These are phyloP conservation scores for Operophtera brumata DNA, from an alignment of 2,888 invertebrate species.

Conservation along the genomic window DNA sequence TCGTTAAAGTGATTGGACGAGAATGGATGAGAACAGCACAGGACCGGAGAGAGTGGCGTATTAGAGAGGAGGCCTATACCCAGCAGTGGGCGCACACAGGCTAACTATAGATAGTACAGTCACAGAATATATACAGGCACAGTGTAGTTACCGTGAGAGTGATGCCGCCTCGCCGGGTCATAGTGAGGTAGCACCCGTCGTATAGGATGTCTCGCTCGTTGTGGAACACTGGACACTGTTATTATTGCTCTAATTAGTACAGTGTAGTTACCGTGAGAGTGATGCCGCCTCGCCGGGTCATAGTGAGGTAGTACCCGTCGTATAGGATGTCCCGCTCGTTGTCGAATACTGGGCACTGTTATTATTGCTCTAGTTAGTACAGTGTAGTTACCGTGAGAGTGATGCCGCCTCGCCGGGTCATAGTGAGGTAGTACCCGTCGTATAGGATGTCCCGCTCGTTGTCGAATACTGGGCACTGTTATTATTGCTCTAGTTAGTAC, in stretches of 20 bases:
- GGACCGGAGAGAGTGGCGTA: too few species aligned
- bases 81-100: too few species aligned
- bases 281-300: constrained; percentile 88
- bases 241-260: too few species aligned
- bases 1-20: too few species aligned
- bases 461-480: constrained; percentile 93
- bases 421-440: constrained; percentile 88
- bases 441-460: constrained; percentile 88
- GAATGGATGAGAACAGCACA: too few species aligned
- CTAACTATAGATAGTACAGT: too few species aligned
- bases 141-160: constrained; percentile 83
- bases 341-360: constrained; percentile 93
- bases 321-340: constrained; percentile 88
- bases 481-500: too few species aligned
- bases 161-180: constrained; percentile 88
- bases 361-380: too few species aligned
- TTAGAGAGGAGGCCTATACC: too few species aligned
- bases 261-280: constrained; percentile 83
- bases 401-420: constrained; percentile 88
- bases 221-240: constrained; percentile 93
- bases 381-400: constrained; percentile 83
- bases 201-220: constrained; percentile 88
- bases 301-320: constrained; percentile 88
- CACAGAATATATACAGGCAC: background rate
- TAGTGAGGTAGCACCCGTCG: constrained; percentile 88